Evolutionary conservation across 2,797 vertebrate species (phyloP), one percentile per base, ranked within the genome.

Genomic region (Eupleurogrammus muticus): DNA sequence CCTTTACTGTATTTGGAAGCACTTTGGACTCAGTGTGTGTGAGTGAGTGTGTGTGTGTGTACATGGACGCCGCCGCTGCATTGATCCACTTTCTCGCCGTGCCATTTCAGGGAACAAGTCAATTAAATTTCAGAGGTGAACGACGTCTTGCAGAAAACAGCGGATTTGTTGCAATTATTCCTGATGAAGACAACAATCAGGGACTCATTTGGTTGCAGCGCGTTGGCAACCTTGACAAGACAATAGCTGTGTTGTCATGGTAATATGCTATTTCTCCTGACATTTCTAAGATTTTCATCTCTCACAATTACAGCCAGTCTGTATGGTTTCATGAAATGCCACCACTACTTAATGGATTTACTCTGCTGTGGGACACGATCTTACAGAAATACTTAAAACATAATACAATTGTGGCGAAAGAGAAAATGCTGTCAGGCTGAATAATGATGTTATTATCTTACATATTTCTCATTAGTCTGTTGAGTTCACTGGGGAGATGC

Each of bases 1-100:
- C 66, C 66, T 80, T 71, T 75, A 80, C 89, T 89, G 87, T 90
- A 88, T 90, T 87, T 89, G 86, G 88, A 86, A 78, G 87, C 90
- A 90, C 85, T 92, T 79, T 83, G 73, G 75, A 21, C 51, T 12
- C 28, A 3, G 28, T 28, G 28, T 28, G 28, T 28, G 28, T 28
- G 28, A 3, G 28, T 28, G 28, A 3, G 28, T 28, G 28, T 28
- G 28, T 28, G 28, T 28, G 28, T 28, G 28, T 28, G 28, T 28
- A 6, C 6, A 6, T 28, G 28, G 28, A 28, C 3, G 28, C 3
- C 3, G 28, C 3, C 3, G 3, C 28, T 28, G 28, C 28, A 87
- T 87, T 58, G 84, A 88, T 89, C 87, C 24, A n/a, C 3, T 24
- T 51, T 55, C 71, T 9, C 38, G 57, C 56, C 4, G 10, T 32